Conservation (phyloP, 2,797 vertebrate genomes). For the Forpus xanthops region DNA sequence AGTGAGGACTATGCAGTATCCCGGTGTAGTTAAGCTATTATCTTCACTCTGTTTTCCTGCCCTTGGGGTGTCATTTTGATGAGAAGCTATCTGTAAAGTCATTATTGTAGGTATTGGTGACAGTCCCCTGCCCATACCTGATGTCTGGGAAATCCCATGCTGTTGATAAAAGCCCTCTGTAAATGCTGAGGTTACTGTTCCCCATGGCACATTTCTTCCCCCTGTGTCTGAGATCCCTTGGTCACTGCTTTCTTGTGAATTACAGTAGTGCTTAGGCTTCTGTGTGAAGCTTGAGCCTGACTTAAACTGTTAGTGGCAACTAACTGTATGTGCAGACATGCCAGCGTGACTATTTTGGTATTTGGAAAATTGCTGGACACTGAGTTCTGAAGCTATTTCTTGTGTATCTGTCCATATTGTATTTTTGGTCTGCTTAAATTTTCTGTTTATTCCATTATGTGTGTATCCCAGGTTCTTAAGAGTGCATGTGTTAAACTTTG, state of each 20-base stretch:
- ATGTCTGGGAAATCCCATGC: background rate
- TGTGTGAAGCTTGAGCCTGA: accelerated
- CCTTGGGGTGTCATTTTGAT: background rate
- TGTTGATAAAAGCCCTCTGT: background rate
- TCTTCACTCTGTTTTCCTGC: background rate
- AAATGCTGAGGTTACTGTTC: background rate
- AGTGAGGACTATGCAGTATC: background rate
- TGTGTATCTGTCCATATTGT: background rate
- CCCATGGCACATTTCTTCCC: background rate
- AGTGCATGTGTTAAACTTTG: accelerated
- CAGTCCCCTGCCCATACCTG: background rate
- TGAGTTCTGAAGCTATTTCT: background rate
- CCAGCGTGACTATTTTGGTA: accelerated
- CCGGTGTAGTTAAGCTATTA: background rate
- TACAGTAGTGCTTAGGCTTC: background rate
- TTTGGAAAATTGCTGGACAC: background rate
- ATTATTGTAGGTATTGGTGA: background rate
- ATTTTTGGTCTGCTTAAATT: background rate
- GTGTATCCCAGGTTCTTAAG: background rate
- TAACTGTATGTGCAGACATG: background rate
- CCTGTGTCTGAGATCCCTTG: background rate
- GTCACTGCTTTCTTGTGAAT: background rate
- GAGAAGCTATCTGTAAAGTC: background rate
- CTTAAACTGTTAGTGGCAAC: background rate
- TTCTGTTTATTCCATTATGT: background rate